phyloP scores from a whole-genome alignment of 1,140 invertebrate genomes.

The Thaumetopoea pityocampa region DNA sequence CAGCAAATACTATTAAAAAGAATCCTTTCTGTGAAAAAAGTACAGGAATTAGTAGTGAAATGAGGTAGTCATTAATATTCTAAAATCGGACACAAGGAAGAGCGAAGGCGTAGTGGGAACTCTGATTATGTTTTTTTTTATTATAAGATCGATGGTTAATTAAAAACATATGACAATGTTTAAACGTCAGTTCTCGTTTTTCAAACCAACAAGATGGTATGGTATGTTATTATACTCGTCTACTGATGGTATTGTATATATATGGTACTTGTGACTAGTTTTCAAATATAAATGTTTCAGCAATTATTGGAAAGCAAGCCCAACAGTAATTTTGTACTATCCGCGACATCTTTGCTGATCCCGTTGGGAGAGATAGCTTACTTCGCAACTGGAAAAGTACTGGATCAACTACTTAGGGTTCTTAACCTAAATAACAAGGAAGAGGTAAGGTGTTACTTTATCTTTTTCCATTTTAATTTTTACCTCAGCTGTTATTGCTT shows the following conservation, averaged over 20 bases:
- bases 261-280: neutral
- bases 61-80: too few species aligned
- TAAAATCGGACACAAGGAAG: too few species aligned
- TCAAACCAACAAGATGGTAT: too few species aligned
- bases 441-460: conserved; percentile 38
- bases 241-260: neutral
- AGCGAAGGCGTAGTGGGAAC: too few species aligned
- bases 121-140: too few species aligned
- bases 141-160: too few species aligned
- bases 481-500: too few species aligned
- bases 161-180: neutral
- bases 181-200: neutral
- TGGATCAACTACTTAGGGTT: conserved; percentile 65
- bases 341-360: conserved; percentile 77
- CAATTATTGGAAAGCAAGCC: conserved; percentile 27
- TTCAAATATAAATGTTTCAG: conserved; percentile 22
- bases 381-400: conserved; percentile 75
- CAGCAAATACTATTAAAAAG: too few species aligned
- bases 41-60: too few species aligned
- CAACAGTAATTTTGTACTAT: conserved; percentile 75
- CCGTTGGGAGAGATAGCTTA: conserved; percentile 76
- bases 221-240: neutral
- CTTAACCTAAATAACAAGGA: conserved; percentile 52
- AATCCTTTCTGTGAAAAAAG: too few species aligned
- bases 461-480: too few species aligned